These are phyloP conservation scores for Cynaeus angustus DNA, from an alignment of 2,888 invertebrate species.

Conservation along the genomic window DNA sequence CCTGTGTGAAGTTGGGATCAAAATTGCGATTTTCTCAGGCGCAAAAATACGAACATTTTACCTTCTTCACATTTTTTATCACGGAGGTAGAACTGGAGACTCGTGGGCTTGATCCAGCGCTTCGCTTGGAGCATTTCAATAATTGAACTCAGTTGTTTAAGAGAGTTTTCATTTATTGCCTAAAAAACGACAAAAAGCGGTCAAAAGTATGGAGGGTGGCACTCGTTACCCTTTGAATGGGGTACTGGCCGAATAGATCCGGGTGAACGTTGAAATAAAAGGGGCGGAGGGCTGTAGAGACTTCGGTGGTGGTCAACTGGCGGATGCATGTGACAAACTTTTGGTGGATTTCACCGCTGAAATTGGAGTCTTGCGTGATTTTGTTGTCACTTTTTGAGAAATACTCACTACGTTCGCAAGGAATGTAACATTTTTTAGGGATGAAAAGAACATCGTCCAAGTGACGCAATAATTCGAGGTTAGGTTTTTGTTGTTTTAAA, in stretches of 20 bases:
- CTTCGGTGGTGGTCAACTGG: conserved; percentile 90
- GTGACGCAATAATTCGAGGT: conserved; percentile 36
- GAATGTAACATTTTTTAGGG: conserved; percentile 51
- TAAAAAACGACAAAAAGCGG: conserved; percentile 68
- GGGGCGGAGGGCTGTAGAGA: conserved; percentile 92
- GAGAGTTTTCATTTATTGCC: conserved; percentile 91
- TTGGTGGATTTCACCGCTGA: conserved; percentile 31
- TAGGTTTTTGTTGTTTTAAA: conserved; percentile 14
- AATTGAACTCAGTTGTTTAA: conserved; percentile 90
- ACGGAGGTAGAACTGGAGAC: conserved; percentile 87
- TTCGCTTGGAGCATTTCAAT: conserved; percentile 85
- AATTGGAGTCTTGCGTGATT: conserved; percentile 11
- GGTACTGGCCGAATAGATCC: conserved; percentile 94
- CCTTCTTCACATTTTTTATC: conserved; percentile 67
- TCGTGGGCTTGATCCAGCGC: conserved; percentile 76
- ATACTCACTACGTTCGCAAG: conserved; percentile 49
- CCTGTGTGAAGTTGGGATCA: conserved; percentile 68
- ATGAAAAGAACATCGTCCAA: conserved; percentile 16
- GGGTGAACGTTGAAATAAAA: conserved; percentile 98
- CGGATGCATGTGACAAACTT: conserved; percentile 66
- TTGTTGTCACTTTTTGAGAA: conserved; percentile 7
- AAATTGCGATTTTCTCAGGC: conserved; percentile 1
- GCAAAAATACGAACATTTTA: conserved; percentile 45
- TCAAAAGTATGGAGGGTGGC: not conserved
- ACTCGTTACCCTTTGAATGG: conserved; percentile 84